phyloP scores from a whole-genome alignment of 2,797 vertebrate genomes.

The Helicolenus hilgendorfi region DNA sequence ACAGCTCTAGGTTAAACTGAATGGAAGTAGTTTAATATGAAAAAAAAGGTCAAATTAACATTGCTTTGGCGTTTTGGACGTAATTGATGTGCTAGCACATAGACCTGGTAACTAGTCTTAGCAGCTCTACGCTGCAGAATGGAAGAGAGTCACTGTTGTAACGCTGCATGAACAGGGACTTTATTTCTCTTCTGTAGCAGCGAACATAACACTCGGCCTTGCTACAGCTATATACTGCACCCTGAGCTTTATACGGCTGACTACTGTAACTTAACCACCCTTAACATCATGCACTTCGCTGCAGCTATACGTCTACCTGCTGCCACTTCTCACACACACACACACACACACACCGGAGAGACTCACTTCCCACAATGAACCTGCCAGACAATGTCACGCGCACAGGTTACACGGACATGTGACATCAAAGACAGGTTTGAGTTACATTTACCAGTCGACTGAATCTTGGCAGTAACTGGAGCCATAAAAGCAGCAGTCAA shows the following conservation, averaged over 20 bases:
- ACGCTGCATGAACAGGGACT: neutral
- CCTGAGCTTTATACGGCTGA: neutral
- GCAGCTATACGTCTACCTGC: neutral
- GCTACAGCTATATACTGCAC: neutral
- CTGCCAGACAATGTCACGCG: neutral
- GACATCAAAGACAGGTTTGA: slow-evolving; percentile 5
- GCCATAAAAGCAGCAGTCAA: slow-evolving; percentile 5
- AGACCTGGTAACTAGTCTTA: neutral
- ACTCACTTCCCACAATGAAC: neutral
- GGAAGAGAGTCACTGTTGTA: neutral
- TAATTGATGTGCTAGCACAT: neutral
- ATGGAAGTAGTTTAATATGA: neutral
- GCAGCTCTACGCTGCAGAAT: neutral
- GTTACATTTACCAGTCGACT: slow-evolving; percentile 8
- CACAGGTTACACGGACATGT: neutral
- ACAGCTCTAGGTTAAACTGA: neutral
- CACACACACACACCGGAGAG: neutral
- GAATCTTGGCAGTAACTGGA: slow-evolving; percentile 1
- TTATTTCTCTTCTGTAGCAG: neutral
- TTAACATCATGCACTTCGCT: neutral
- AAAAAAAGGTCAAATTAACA: neutral
- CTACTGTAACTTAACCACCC: neutral
- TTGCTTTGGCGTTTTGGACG: neutral
- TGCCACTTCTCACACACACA: neutral
- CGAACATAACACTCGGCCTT: neutral